Evolutionary conservation across 2,888 invertebrate genomes (phyloP), one percentile per base, ranked within the genome.

Genomic region (Syrista parreyssii): DNA sequence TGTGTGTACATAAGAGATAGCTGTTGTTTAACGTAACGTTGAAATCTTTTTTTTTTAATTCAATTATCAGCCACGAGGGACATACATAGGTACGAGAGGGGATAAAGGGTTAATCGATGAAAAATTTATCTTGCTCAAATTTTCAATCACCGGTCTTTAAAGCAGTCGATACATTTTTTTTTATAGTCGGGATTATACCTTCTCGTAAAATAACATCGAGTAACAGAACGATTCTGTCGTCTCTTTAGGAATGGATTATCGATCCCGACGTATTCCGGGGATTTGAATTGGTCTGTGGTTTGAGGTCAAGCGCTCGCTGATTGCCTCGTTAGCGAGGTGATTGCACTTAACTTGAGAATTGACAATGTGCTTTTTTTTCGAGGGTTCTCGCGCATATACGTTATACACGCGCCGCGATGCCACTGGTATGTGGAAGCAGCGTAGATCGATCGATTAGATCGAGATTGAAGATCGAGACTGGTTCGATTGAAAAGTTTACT

Each of bases 101-200:
- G 34, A 6, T 6, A 6, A 4, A 6, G 9, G 34, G n/a, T n/a
- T n/a, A n/a, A n/a, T n/a, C n/a, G 9, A 34, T 6, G 9, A 6
- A 34, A 34, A 34, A 34, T 34, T 34, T 4, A 4, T 34, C 34
- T 34, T 6, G 3, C 34, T 34, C 34, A 34, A 34, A 34, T 4
- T 34, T 34, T 34, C 34, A 1, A 34, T 34, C 6, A 34, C 6
- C 34, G 6, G 34, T 6, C 6, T 4, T 34, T 34, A 34, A 34
- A 3, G 34, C 34, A 4, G 34, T 4, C 6, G 34, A 34, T 3
- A n/a, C n/a, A n/a, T n/a, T n/a, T n/a, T n/a, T n/a, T n/a, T n/a
- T 9, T 2, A 0, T 9, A 0, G 23, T 55, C 9, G 1, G 23
- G 1, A 55, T 9, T 6, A 0, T 9, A 23, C 23, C 23, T 2